Percentiles rank a stretch among this genome's conserved stretches.
Evolutionary conservation across 2,113 vertebrate genomes (phyloP).

Genomic region (Bagarius yarrelli): DNA sequence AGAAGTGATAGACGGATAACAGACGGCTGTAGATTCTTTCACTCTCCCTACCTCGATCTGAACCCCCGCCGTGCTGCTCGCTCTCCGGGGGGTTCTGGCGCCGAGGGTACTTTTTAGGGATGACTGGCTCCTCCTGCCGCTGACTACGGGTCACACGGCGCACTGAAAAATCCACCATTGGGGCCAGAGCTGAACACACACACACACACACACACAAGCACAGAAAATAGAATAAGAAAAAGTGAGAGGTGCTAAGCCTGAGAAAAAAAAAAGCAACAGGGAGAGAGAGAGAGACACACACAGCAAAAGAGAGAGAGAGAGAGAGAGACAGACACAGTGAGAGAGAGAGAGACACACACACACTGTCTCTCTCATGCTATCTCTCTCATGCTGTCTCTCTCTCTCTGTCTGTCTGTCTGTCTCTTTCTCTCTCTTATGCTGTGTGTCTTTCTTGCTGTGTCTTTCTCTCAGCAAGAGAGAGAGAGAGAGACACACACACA

Average conservation of each 20-base stretch:
- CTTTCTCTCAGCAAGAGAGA: too few relatives aligned
- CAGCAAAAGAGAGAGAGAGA: too few relatives aligned
- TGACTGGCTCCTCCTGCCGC: conserved; percentile 81
- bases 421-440: too few relatives aligned
- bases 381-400: too few relatives aligned
- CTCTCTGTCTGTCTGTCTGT: too few relatives aligned
- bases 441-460: too few relatives aligned
- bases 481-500: too few relatives aligned
- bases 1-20: background rate
- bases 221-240: background rate
- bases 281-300: too few relatives aligned
- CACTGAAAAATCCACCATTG: conserved; percentile 79
- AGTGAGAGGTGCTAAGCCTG: background rate
- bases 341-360: too few relatives aligned
- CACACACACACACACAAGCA: background rate
- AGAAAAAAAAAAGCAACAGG: too few relatives aligned
- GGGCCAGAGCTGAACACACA: conserved; percentile 44
- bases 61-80: conserved; percentile 82
- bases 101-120: conserved; percentile 89
- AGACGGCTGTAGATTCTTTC: background rate
- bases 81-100: conserved; percentile 91
- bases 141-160: conserved; percentile 93
- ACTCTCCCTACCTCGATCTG: conserved; percentile 81
- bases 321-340: too few relatives aligned
- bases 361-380: too few relatives aligned